Base-by-base conservation (phyloP, 2,797 vertebrate species). In the Onychomys leucogaster region DNA sequence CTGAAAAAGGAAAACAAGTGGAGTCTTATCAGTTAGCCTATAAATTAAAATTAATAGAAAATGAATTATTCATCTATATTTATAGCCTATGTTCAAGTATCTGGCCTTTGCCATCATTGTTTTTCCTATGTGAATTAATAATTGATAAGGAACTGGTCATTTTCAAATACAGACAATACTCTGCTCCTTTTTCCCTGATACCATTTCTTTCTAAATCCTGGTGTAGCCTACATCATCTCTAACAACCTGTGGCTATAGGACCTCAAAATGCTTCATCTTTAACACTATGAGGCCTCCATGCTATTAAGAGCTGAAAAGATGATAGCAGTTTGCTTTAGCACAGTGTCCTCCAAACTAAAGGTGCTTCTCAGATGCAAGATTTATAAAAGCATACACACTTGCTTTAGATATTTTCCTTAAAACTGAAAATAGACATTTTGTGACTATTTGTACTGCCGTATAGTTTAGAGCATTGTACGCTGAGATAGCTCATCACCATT, bases 41-140 rank as follows among this genome's bases (percentile, higher is more conserved):
- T 94, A 97, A 97, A 97, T 97, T 97, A 94, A 97, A 97, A 96
- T 97, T 97, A 97, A 97, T 97, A 96, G 94, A 95, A 97, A 97
- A 95, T 95, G n/a, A 97, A 97, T 98, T 97, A 97, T 96, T 97
- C 88, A 96, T 97, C 55, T 49, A 71, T 95, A 94, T 97, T 97
- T 97, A 97, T 95, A 96, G 59, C 41, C 83, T 90, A 5, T 81
- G 21, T 96, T 75, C 94, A 94, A 94, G 89, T 88, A 94, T 84
- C 94, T 96, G 89, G n/a, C 88, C 94, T 97, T 92, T 97, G 73
- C 65, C 76, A 75, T 92, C 86, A 94, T 71, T 97, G 90, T 85
- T 97, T 98, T 96, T 96, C 94, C 94, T 95, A 82, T 32, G 4
- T 95, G 86, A 97, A 95, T 96, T 96, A 96, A 98, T 96, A 97